These are phyloP conservation scores for Rissa tridactyla DNA, from an alignment of 2,113 vertebrate species.

Conservation along the genomic window DNA sequence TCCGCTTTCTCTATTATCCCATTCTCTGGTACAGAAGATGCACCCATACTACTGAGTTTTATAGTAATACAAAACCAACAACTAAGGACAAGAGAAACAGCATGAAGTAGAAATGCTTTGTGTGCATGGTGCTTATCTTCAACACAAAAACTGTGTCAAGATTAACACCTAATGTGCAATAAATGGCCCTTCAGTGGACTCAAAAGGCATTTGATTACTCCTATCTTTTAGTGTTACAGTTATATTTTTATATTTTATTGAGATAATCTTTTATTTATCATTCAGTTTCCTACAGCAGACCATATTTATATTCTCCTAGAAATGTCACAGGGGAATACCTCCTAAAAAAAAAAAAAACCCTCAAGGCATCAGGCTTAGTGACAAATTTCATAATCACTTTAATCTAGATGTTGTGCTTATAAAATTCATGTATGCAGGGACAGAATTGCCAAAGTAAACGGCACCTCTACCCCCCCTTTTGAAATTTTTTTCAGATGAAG, in stretches of 20 bases:
- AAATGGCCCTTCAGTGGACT: conserved; percentile 17
- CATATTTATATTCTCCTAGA: background rate
- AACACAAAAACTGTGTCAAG: background rate
- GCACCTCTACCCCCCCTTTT: background rate
- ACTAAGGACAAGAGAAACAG: background rate
- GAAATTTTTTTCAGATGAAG: background rate
- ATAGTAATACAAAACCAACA: background rate
- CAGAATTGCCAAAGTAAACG: background rate
- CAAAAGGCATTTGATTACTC: conserved; percentile 36
- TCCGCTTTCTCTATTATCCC: background rate
- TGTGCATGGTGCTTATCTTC: background rate
- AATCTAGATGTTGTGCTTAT: background rate
- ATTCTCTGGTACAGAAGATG: background rate
- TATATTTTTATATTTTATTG: background rate
- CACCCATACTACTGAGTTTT: background rate
- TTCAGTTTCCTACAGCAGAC: background rate
- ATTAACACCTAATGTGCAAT: conserved; percentile 25
- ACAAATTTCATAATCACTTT: background rate
- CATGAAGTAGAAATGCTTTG: background rate
- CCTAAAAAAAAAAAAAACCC: background rate
- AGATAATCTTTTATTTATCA: background rate
- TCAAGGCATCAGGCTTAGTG: background rate
- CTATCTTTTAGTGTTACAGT: background rate
- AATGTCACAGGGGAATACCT: background rate
- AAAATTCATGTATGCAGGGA: background rate